Evolutionary conservation across 2,888 invertebrate genomes (phyloP), one percentile per base, ranked within the genome.

Genomic region (Eristalis pertinax): DNA sequence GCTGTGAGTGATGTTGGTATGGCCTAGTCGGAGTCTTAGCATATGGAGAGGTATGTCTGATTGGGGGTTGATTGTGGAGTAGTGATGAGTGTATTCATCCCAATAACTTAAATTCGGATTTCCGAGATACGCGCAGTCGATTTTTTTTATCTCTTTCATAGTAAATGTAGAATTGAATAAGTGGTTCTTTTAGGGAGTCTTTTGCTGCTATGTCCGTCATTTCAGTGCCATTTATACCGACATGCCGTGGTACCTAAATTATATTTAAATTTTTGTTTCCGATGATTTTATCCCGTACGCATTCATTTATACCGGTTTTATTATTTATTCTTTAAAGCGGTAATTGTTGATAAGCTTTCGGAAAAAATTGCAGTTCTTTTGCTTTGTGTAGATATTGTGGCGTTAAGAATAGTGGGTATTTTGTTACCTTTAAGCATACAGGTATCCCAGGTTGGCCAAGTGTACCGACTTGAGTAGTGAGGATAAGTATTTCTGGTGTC

Each of bases 251-350:
- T 24, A 60, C 60, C 24, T 26, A 60, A 60, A 60, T 60, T 60
- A 60, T 60, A 26, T 60, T 60, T 60, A 60, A 60, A 60, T 60
- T 60, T 60, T 60, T 60, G 60, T 60, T 60, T 1, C 26, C 60
- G 60, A 60, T 60, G n/a, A n/a, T n/a, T n/a, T n/a, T n/a, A n/a
- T n/a, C n/a, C n/a, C n/a, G n/a, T n/a, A n/a, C n/a, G n/a, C n/a
- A n/a, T n/a, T n/a, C n/a, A n/a, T n/a, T n/a, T n/a, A n/a, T n/a
- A n/a, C n/a, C n/a, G 50, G 10, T 50, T 50, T 50, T 50, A 15
- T 50, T 50, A 50, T 50, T 50, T 50, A 50, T 50, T 19, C 0
- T 8, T 50, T 50, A 50, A 19, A 19, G 50, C 50, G 19, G 50
- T 50, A 8, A 50, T 50, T 50, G 50, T 50, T 50, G 50, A 19